Percentiles rank a stretch among this genome's conserved stretches.
Evolutionary conservation across 2,888 invertebrate species (phyloP).

Genomic region (Fragum fragum): DNA sequence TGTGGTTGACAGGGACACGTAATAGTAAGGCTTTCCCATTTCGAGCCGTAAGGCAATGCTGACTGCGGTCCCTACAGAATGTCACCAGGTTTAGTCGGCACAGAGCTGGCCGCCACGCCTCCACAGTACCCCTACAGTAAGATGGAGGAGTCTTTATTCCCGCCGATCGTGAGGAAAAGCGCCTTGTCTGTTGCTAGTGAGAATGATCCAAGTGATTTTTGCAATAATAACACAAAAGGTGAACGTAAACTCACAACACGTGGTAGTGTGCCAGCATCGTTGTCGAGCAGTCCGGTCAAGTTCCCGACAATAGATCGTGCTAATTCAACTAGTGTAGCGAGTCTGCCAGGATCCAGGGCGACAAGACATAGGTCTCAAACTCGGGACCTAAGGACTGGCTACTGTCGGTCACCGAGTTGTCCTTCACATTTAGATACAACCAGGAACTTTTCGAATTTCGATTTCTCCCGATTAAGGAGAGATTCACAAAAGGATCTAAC

Average conservation of each 20-base stretch:
- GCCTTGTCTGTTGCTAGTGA: constrained; percentile 50
- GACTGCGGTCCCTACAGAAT: constrained; percentile 16
- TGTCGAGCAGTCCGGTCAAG: constrained; percentile 59
- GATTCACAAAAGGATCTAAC: constrained; percentile 11
- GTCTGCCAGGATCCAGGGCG: constrained; percentile 56
- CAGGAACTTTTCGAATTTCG: constrained; percentile 47
- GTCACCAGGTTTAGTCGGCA: constrained; percentile 57
- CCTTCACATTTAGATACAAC: constrained; percentile 61
- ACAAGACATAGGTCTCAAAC: constrained; percentile 46
- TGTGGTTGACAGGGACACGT: too few species aligned
- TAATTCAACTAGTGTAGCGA: constrained; percentile 63
- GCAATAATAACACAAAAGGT: constrained; percentile 21
- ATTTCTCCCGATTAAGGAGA: constrained; percentile 35
- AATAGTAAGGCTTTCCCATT: too few species aligned
- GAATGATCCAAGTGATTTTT: constrained; percentile 52
- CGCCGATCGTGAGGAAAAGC: constrained; percentile 60
- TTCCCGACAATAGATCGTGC: constrained; percentile 65
- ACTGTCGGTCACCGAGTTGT: constrained; percentile 71
- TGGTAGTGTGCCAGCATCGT: constrained; percentile 55
- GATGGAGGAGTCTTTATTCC: constrained; percentile 59
- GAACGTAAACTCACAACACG: constrained; percentile 49
- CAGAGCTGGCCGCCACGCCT: constrained; percentile 56
- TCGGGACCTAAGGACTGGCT: constrained; percentile 51
- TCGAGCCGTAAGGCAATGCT: neutral
- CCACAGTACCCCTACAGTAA: constrained; percentile 43